Base-by-base conservation (phyloP, 92 coral and sea anemone species). In the Epizoanthus fatuus region DNA sequence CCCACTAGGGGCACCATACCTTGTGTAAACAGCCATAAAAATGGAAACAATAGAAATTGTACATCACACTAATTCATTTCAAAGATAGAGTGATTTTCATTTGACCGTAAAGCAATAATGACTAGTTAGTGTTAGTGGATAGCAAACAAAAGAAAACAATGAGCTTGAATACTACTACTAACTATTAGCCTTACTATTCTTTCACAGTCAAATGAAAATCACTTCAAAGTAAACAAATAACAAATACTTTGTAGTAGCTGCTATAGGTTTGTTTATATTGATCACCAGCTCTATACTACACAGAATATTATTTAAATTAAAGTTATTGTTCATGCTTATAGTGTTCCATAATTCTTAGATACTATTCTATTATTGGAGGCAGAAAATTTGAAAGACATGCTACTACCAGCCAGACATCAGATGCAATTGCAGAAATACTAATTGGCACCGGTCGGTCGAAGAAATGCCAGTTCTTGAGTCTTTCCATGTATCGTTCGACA, bases 341-440 rank as follows among this genome's bases (percentile, higher is more conserved):
- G 62, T 56, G 80, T 74, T 74, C 80, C 57, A 60, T 74, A 60
- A 74, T 59, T 59, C 65, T 59, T 59, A 59, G 65, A 59, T 59
- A 59, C 65, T 59, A 59, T 59, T 59, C 65, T 75, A 75, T 56
- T 47, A 86, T 80, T 79, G 90, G 90, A 37, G 90, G 90, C 66
- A 69, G 84, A 60, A 79, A 86, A 72, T 86, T 80, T 55, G 80
- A 67, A 59, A 86, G 51, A 63, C 90, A 87, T 69, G 80, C 86
- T 29, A 87, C 71, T 29, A 87, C 90, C 42, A 87, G 38, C 90
- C 90, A 87, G 65, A 55, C 78, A 87, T 87, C 90, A 80, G 90
- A 80, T n/a, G 86, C 86, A 70, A 80, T 69, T 51, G 16, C 80
- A 60, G 80, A 69, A 58, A 63, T 80, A 63, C 86, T 80, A 69